Evolutionary conservation across 2,888 invertebrate genomes (phyloP), one percentile per base, ranked within the genome.

Genomic region (Drosophila birchii): DNA sequence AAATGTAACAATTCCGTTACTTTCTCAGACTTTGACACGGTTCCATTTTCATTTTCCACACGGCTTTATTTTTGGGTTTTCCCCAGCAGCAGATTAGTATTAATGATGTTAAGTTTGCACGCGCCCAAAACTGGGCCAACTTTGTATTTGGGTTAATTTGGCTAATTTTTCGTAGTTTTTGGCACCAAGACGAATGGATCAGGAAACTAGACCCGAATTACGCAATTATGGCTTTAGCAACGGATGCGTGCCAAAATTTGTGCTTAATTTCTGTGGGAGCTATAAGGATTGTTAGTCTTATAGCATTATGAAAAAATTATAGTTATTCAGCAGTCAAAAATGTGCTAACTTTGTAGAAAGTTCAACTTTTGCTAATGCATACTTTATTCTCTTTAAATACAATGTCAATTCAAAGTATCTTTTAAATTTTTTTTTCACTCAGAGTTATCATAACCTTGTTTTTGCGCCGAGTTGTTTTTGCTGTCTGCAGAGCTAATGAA

Each of bases 121-220:
- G 72, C 62, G 73, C 47, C 43, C 49, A 41, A 51, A 76, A 76
- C 54, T 68, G 62, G 73, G 64, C 66, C 74, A 71, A 71, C 67
- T 67, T 68, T 67, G 60, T 73, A 80, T 79, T 60, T 54, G 67
- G 79, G 81, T 81, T 79, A 81, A 81, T 81, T 81, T 49, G 43
- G 66, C 41, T 64, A 74, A 71, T 71, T 71, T 71, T 39, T 73
- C 43, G 26, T 74, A 34, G 54, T 74, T 70, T 70, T 29, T 41
- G 67, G 58, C 71, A 36, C 16, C 47, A 68, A 68, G 47, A 57
- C 59, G 71, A 68, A 68, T 70, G 71, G 32, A 68, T 58, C 67
- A 45, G 67, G 71, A 68, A 68, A 45, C 59, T n/a, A 57, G 23
- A 29, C 39, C 39, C 67, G 47, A 68, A 49, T 70, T 57, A 36